A percentile compares a stretch with the other conserved stretches of the same genome.
Evolutionary conservation across 2,113 vertebrate genomes (phyloP).

Genomic region (Etheostoma spectabile): DNA sequence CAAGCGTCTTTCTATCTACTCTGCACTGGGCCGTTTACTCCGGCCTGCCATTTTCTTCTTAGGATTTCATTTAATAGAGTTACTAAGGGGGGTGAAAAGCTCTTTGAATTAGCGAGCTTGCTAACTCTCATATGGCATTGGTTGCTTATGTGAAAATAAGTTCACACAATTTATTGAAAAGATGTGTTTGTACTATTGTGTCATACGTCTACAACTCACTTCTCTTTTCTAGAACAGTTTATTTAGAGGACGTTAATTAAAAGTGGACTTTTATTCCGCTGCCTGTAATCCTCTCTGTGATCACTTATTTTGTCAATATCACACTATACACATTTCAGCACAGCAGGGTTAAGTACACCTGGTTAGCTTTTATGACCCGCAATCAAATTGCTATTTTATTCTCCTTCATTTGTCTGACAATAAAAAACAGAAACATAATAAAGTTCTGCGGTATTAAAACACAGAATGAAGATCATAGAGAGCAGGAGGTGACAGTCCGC

Average conservation of each 20-base stretch:
- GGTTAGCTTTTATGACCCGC: neutral
- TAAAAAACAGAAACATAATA: neutral
- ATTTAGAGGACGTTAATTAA: neutral
- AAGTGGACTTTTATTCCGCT: neutral
- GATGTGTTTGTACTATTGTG: neutral
- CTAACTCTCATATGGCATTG: neutral
- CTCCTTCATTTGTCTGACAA: neutral
- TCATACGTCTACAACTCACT: neutral
- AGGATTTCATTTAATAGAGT: slow-evolving; percentile 10
- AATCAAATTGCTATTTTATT: neutral
- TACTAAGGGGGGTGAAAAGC: neutral
- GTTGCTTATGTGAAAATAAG: neutral
- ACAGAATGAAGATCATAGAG: neutral
- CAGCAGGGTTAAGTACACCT: neutral
- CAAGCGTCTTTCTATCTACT: neutral
- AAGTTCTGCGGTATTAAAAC: neutral
- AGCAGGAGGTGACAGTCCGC: slow-evolving; percentile 9
- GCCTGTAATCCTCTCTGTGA: neutral
- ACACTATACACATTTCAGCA: neutral
- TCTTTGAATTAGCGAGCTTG: neutral
- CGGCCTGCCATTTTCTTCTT: neutral
- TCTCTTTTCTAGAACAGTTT: neutral
- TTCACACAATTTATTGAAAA: neutral
- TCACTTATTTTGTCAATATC: neutral
- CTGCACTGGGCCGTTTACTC: neutral